Base-by-base conservation (phyloP, 2,888 invertebrate species). In the Piscicola geometra region DNA sequence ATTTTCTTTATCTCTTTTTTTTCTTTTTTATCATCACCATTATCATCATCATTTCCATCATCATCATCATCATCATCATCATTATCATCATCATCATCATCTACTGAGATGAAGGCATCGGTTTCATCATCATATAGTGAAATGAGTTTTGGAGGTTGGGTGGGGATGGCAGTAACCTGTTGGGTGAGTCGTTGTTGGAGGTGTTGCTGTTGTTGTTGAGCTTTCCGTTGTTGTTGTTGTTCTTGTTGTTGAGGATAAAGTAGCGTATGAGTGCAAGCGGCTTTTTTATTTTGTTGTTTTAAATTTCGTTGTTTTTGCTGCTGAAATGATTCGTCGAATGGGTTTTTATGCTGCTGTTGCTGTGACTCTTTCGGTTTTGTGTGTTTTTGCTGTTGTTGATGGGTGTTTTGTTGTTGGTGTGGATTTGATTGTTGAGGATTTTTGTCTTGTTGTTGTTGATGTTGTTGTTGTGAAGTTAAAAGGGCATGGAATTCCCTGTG, bases 401-500 rank as follows among this genome's bases (percentile, higher is more conserved):
- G 67, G 30, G 3, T 5, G 12, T 35, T 5, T 33, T 67, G 28
- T 25, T 67, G 67, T 67, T 67, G 67, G 3, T 67, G 68, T 32
- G 5, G 68, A 9, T 28, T 3, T 68, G 3, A n/a, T n/a, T 68
- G 68, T 32, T 68, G 35, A 12, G 5, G 64, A n/a, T n/a, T n/a
- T 64, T 68, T 3, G 9, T 68, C 5, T 68, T 68, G 32, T 68
- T 68, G 30, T 21, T 68, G n/a, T 33, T 33, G 32, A 9, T 68
- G 68, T 33, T 68, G 30, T 30, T 68, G 32, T 52, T 71, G 73
- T 25, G 73, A 73, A 30, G 73, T 35, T 3, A 73, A 64, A 60
- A 73, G 52, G 9, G 56, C 60, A 35, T 73, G 73, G 36, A 73
- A 64, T 73, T 73, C 73, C 28, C 73, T 18, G 64, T 73, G 73